phyloP scores from a whole-genome alignment of 2,888 invertebrate genomes.

The Metopia argyrocephala region DNA sequence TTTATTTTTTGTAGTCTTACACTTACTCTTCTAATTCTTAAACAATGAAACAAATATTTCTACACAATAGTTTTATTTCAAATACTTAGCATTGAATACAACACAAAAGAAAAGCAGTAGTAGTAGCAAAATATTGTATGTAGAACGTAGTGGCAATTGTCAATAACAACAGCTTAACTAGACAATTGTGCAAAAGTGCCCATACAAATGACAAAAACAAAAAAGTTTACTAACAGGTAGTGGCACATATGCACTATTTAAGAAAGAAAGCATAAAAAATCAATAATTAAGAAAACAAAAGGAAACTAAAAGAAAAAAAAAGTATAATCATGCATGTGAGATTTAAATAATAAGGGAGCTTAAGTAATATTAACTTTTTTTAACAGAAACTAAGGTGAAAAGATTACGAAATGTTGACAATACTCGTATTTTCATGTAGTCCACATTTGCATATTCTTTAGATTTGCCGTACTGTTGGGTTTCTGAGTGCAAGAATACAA shows the following conservation, averaged over 20 bases:
- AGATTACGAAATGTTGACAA: too few relatives aligned
- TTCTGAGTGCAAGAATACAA: too few relatives aligned
- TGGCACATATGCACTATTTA: background rate
- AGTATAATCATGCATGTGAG: too few relatives aligned
- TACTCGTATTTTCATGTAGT: too few relatives aligned
- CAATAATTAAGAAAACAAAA: background rate
- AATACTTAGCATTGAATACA: constrained; percentile 47
- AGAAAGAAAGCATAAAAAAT: background rate
- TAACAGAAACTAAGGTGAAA: too few relatives aligned
- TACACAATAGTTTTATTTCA: constrained; percentile 50
- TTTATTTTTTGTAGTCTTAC: background rate
- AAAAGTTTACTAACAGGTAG: constrained; percentile 14
- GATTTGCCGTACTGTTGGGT: too few relatives aligned
- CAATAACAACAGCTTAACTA: constrained; percentile 47
- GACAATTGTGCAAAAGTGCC: constrained; percentile 42
- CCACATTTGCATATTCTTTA: too few relatives aligned
- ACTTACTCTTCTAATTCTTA: constrained; percentile 33
- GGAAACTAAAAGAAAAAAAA: too few relatives aligned
- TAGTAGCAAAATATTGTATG: background rate
- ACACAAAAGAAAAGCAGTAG: background rate
- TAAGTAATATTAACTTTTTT: too few relatives aligned
- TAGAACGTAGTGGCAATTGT: too few relatives aligned
- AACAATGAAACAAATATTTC: constrained; percentile 27
- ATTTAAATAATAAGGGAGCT: too few relatives aligned
- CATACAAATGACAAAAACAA: constrained; percentile 1